Conservation (phyloP, 2,888 invertebrate genomes). For the Chymomyza caudatula region DNA sequence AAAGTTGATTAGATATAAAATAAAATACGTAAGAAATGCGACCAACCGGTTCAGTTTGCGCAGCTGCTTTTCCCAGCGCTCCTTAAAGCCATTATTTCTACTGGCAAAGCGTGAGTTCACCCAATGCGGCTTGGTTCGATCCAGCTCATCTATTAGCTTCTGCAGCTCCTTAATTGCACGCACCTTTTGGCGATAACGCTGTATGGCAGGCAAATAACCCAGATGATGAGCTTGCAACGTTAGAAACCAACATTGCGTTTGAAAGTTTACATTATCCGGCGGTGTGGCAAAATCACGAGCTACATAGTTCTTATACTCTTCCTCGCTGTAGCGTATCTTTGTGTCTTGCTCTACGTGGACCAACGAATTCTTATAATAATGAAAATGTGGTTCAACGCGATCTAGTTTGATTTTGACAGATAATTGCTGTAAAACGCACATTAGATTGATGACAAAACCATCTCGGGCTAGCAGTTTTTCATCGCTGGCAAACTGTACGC, state of each 20-base stretch:
- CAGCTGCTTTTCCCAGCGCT: conserved; percentile 92
- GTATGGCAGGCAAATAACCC: conserved; percentile 91
- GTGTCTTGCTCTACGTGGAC: conserved; percentile 89
- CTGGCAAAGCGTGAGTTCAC: conserved; percentile 85
- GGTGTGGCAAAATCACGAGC: conserved; percentile 55
- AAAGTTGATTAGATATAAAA: background rate
- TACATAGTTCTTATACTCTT: conserved; percentile 82
- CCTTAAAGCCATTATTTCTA: conserved; percentile 89
- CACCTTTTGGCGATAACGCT: conserved; percentile 88
- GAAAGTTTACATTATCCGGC: conserved; percentile 89
- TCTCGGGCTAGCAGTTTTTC: conserved; percentile 93
- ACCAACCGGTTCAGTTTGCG: conserved; percentile 84
- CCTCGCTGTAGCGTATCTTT: conserved; percentile 88
- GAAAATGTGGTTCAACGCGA: conserved; percentile 92
- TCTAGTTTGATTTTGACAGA: conserved; percentile 93
- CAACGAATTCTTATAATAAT: conserved; percentile 88
- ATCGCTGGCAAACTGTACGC: conserved; percentile 93
- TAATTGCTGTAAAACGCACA: conserved; percentile 93
- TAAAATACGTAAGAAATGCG: background rate
- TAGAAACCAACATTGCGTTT: conserved; percentile 98
- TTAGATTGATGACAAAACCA: conserved; percentile 96
- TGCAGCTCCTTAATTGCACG: conserved; percentile 87
- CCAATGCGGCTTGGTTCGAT: conserved; percentile 90
- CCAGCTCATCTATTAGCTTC: conserved; percentile 90
- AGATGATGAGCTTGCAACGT: conserved; percentile 96